Base-by-base conservation (phyloP, 2,797 vertebrate genomes). In the Phoebastria nigripes region DNA sequence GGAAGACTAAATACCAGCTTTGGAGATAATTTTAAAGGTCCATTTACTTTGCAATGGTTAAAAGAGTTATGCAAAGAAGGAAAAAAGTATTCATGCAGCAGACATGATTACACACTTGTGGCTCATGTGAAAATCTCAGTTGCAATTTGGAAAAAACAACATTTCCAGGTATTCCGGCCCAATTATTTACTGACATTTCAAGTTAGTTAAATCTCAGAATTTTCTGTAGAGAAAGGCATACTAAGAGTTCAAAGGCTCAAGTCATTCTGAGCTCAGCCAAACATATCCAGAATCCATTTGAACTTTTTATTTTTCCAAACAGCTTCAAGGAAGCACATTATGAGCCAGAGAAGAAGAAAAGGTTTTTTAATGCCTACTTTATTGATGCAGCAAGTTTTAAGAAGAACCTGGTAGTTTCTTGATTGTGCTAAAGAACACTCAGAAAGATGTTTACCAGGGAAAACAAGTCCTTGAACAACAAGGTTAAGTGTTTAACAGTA, bases 111-210 rank as follows among this genome's bases (percentile, higher is more conserved):
- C 44, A 84, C 15, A 63, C 15, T 92, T 85, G 28, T 21, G 25
- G 73, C 46, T 93, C 47, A 46, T 26, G 15, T 28, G 39, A 85
- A 93, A 92, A 59, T 31, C 49, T 77, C 59, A 77, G 15, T 24
- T 84, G 81, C 21, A 42, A 83, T 72, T 73, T 89, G 55, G 17
- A 51, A 89, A 89, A 93, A 59, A 41, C 18, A 74, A 44, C 6
- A 71, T 79, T 82, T 76, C 21, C 25, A 81, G 24, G 21, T 90
- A 95, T 83, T 87, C n/a, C 49, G 79, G 79, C 44, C 31, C 39
- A 83, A 90, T 72, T 86, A 85, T 47, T 89, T 78, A 71, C 78
- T 73, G 52, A 52, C n/a, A 83, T 82, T 94, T 94, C 51, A 93
- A 92, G 59, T 54, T 70, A 95, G 49, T 37, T 72, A 89, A 86